Conservation (phyloP, 2,888 invertebrate genomes). For the Tipula unca region DNA sequence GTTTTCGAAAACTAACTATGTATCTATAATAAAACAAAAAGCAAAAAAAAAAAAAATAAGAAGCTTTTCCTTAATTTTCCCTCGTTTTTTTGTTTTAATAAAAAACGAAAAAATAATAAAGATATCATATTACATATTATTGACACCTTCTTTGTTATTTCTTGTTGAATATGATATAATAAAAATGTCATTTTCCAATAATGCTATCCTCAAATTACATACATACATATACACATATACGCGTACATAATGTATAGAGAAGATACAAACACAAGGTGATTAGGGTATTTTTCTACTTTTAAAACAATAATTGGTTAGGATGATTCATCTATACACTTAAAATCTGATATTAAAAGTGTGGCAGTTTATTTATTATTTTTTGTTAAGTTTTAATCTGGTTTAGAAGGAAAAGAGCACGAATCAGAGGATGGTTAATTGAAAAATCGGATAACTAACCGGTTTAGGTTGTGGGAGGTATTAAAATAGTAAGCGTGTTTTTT, state of each 20-base stretch:
- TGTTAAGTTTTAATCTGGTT: background rate
- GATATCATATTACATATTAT: conserved; percentile 17
- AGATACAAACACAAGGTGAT: background rate
- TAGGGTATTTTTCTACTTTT: background rate
- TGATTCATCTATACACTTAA: background rate
- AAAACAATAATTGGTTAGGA: background rate
- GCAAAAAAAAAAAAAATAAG: background rate
- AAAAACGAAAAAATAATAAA: background rate
- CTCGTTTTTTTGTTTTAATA: background rate
- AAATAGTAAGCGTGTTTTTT: background rate
- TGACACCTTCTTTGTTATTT: conserved; percentile 15
- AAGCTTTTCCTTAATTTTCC: background rate
- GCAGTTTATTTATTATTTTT: background rate
- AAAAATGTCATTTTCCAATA: conserved; percentile 10
- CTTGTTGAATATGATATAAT: conserved; percentile 14
- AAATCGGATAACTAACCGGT: background rate
- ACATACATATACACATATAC: background rate
- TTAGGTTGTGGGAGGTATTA: background rate
- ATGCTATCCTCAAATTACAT: background rate
- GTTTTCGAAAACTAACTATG: background rate
- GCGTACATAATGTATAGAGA: background rate
- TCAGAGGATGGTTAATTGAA: background rate
- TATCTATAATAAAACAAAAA: too few species aligned
- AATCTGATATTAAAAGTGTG: background rate
- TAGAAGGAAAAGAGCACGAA: background rate